Evolutionary conservation across 2,797 vertebrate genomes (phyloP), one percentile per base, ranked within the genome.

Genomic region (Gadopsis bispinosus): DNA sequence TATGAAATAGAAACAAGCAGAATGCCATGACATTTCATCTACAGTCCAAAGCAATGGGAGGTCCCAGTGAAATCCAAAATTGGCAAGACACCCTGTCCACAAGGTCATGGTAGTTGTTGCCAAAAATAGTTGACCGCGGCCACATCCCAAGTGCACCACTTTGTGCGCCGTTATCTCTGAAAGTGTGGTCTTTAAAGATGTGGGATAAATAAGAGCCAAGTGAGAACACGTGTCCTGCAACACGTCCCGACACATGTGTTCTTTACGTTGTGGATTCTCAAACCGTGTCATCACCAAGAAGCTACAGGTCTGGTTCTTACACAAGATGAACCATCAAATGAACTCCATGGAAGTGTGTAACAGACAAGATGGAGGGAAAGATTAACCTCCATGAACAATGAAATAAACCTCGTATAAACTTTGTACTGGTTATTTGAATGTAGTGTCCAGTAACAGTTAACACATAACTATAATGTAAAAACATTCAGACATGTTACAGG

Each of bases 81-180:
- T 96, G 96, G 95, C 95, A 96, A 96, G 95, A 95, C 94, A 93
- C 93, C 93, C 90, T 87, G 88, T 90, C 94, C 96, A 97, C 96
- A 97, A 97, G 96, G 97, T 97, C 96, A 95, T 92, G 92, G 92
- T 92, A 94, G 93, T 92, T 89, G 94, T 92, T 96, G 96, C 97
- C 96, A 96, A 96, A 98, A 97, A 98, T 98, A 98, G 95, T 93
- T 90, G 86, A 94, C 95, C 91, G 92, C 89, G 92, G 79, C 80
- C 93, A 91, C 86, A 86, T 83, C 83, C 76, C 91, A 95, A 97
- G 96, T 95, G 96, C 92, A 93, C 95, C 96, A 97, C 97, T 97
- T 97, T 97, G 96, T 96, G 92, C 80, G 87, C 94, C 79, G 94
- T 96, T 98, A 98, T 98, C 97, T 93, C 73, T 93, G 56, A 94